phyloP scores from a whole-genome alignment of 2,797 vertebrate genomes.

The Trachurus trachurus region DNA sequence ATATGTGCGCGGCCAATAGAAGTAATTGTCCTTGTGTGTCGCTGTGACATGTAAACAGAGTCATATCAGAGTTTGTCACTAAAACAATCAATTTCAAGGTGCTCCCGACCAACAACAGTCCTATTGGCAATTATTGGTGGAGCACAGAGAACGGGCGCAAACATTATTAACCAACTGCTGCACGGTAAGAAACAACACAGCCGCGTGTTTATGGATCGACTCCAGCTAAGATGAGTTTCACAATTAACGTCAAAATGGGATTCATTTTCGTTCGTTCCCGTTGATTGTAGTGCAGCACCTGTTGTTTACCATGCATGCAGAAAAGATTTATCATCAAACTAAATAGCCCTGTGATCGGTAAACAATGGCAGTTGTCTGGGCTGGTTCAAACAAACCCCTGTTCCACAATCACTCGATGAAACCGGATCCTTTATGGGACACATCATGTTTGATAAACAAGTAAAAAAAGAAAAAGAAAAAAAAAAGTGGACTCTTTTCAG shows the following conservation, averaged over 20 bases:
- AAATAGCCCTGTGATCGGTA: slow-evolving; percentile 43
- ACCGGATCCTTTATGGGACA: slow-evolving; percentile 37
- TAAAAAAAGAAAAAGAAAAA: background rate
- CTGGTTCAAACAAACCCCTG: slow-evolving; percentile 34
- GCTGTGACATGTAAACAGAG: slow-evolving; percentile 70
- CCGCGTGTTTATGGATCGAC: slow-evolving; percentile 49
- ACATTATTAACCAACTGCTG: slow-evolving; percentile 51
- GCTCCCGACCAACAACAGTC: slow-evolving; percentile 47
- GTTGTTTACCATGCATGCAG: slow-evolving; percentile 45
- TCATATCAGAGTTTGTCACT: slow-evolving; percentile 67
- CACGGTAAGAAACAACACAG: slow-evolving; percentile 34
- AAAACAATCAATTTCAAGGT: slow-evolving; percentile 77
- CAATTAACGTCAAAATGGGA: slow-evolving; percentile 43
- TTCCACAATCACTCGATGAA: slow-evolving; percentile 34
- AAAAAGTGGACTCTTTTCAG: slow-evolving; percentile 50
- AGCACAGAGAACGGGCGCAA: slow-evolving; percentile 29
- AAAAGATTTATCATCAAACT: slow-evolving; percentile 35
- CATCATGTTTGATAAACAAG: slow-evolving; percentile 47
- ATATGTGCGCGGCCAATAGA: slow-evolving; percentile 80
- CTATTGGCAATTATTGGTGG: slow-evolving; percentile 58
- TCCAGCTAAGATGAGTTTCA: slow-evolving; percentile 36
- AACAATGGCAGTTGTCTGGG: slow-evolving; percentile 44
- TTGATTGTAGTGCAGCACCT: slow-evolving; percentile 42
- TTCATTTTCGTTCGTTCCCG: slow-evolving; percentile 21
- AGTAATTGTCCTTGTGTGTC: slow-evolving; percentile 84